A percentile compares a stretch with the other conserved stretches of the same genome.
phyloP scores from a whole-genome alignment of 2,797 vertebrate species.

The Psittacula echo region DNA sequence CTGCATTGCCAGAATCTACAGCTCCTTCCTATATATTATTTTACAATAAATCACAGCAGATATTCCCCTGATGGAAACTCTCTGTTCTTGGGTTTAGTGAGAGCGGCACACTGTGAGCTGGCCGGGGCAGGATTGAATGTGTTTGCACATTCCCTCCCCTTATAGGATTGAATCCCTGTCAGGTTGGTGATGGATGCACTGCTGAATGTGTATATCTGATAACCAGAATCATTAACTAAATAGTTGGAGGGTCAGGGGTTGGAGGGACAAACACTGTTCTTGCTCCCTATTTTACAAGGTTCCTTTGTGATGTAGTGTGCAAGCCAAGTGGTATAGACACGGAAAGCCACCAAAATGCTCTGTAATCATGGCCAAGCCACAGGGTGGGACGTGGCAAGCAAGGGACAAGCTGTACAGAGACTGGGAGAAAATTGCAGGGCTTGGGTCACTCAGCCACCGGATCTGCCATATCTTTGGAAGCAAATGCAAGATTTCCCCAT shows the following conservation, averaged over 20 bases:
- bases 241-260: constrained; percentile 10
- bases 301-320: neutral
- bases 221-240: constrained; percentile 52
- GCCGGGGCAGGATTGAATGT: neutral
- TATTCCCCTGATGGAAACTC: neutral
- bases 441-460: accelerated
- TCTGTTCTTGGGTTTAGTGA: constrained; percentile 1
- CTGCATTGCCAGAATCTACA: neutral
- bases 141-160: constrained; percentile 44
- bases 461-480: neutral
- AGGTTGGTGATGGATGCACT: constrained; percentile 48
- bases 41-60: neutral
- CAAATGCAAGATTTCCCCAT: neutral
- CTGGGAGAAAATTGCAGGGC: neutral
- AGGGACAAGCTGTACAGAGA: neutral
- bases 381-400: accelerated
- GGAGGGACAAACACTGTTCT: neutral
- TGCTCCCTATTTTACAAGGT: neutral
- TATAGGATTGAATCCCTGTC: constrained; percentile 39
- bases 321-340: neutral
- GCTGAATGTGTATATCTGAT: constrained; percentile 61
- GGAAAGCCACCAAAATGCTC: neutral
- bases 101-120: neutral
- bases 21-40: neutral
- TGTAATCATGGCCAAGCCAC: accelerated